A percentile compares a stretch with the other conserved stretches of the same genome.
phyloP scores from a whole-genome alignment of 2,113 vertebrate genomes.

The Lethenteron reissneri region DNA sequence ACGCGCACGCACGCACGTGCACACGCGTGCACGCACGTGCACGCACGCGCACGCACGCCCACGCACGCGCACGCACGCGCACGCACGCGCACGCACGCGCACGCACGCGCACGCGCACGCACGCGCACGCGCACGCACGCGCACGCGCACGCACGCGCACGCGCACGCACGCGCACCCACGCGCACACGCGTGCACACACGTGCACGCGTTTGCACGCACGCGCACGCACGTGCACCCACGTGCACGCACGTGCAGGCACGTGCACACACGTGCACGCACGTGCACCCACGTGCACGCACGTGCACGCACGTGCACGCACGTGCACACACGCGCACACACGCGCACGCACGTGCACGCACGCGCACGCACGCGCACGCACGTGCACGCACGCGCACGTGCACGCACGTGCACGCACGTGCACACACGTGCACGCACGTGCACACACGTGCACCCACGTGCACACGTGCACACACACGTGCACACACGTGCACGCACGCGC shows the following conservation, averaged over 20 bases:
- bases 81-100: neutral
- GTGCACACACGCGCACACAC: neutral
- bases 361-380: neutral
- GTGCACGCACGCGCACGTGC: neutral
- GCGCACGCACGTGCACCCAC: neutral
- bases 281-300: neutral
- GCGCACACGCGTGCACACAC: neutral
- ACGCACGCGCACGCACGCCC: neutral
- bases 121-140: neutral
- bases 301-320: neutral
- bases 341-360: neutral
- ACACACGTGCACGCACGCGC: neutral
- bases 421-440: neutral
- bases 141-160: neutral
- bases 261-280: neutral
- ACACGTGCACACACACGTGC: too few species aligned
- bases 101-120: neutral
- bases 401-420: neutral
- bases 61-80: neutral
- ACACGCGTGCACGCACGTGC: neutral
- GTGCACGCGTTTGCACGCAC: neutral
- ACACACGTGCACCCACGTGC: neutral
- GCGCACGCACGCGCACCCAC: neutral
- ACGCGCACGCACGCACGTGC: neutral
- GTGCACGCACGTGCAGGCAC: neutral